Evolutionary conservation across 1,140 invertebrate genomes (phyloP).

Genomic region (Ceratina japonica): DNA sequence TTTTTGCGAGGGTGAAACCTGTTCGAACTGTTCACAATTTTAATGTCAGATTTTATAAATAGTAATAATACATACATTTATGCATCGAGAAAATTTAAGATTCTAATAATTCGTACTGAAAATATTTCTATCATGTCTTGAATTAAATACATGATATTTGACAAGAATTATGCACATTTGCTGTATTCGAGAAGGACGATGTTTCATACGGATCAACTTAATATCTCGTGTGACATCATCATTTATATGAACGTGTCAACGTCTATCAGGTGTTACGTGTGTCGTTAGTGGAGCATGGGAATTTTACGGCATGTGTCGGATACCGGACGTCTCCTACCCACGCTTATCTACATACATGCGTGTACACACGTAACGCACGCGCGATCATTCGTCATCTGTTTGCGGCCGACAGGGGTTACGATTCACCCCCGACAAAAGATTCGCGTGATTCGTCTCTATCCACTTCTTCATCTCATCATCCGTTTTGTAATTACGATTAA

Average conservation of each 20-base stretch:
- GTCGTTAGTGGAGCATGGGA: conserved; percentile 69
- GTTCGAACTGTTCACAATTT: not conserved
- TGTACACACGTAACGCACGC: conserved; percentile 19
- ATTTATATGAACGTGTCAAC: conserved; percentile 28
- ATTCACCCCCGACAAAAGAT: conserved; percentile 5
- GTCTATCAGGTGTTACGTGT: conserved; percentile 56
- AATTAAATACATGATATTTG: not conserved
- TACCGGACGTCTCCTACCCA: conserved; percentile 50
- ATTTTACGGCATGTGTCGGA: conserved; percentile 72
- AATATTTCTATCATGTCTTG: no score
- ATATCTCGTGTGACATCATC: conserved; percentile 14
- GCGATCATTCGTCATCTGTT: conserved; percentile 70
- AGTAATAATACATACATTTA: no score
- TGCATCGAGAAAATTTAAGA: no score
- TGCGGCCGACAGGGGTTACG: conserved; percentile 31
- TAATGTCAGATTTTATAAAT: not conserved
- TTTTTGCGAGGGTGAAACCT: not conserved
- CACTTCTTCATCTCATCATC: not conserved
- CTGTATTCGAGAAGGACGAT: not conserved
- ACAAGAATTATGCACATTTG: not conserved
- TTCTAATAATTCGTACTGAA: no score
- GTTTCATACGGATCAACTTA: not conserved
- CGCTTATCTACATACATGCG: not conserved
- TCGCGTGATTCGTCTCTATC: conserved; percentile 29
- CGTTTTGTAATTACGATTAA: conserved; percentile 3